Evolutionary conservation across 1,140 invertebrate species (phyloP).

Genomic region (Bradynema listronoti): DNA sequence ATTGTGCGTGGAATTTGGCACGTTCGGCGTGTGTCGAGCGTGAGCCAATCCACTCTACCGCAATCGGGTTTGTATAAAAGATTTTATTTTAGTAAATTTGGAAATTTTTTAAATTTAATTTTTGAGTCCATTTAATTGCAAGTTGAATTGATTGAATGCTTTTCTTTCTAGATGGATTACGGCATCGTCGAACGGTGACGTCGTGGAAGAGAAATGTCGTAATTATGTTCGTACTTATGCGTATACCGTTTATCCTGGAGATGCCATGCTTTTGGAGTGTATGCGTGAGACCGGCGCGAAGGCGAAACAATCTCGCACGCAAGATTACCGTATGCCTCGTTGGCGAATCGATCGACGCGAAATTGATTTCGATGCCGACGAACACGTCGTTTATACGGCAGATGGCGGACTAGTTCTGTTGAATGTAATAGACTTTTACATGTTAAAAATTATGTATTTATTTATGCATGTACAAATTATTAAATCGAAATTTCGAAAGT

Average conservation of each 20-base stretch:
- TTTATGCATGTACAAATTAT: slow-evolving; percentile 16
- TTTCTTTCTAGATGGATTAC: not conserved
- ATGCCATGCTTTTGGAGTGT: slow-evolving; percentile 34
- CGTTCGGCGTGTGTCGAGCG: slow-evolving; percentile 36
- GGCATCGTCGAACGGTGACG: slow-evolving; percentile 1
- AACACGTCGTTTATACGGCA: slow-evolving; percentile 21
- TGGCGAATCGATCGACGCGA: slow-evolving; percentile 23
- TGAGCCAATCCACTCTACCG: slow-evolving; percentile 37
- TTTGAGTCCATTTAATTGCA: no score
- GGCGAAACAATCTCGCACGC: no score
- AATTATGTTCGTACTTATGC: slow-evolving; percentile 28
- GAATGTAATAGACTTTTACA: slow-evolving; percentile 29
- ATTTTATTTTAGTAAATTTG: no score
- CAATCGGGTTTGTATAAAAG: no score
- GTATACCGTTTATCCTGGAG: slow-evolving; percentile 43
- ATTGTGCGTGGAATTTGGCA: slow-evolving; percentile 56
- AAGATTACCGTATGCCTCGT: no score
- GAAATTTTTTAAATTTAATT: no score
- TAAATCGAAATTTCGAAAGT: slow-evolving; percentile 8
- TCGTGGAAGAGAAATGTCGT: slow-evolving; percentile 24
- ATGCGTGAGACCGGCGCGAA: not conserved
- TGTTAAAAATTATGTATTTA: not conserved
- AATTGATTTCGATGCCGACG: slow-evolving; percentile 10
- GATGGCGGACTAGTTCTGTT: slow-evolving; percentile 46
- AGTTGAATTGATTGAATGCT: no score